Percentiles rank a stretch among this genome's conserved stretches.
Evolutionary conservation across 2,113 vertebrate species (phyloP).

Genomic region (Anarrhichthys ocellatus): DNA sequence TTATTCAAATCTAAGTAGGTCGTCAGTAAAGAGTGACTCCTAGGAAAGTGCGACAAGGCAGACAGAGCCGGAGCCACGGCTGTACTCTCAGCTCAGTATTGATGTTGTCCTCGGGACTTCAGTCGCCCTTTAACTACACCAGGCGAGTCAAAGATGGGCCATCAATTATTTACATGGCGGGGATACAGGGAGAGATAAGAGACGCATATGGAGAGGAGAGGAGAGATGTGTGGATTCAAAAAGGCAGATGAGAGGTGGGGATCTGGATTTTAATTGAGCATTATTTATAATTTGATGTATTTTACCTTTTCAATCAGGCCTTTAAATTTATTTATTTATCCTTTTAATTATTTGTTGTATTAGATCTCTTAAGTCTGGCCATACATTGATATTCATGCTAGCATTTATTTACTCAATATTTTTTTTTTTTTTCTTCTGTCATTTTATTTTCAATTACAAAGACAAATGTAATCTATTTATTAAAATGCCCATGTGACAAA

Average conservation of each 20-base stretch:
- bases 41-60: conserved; percentile 38
- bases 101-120: conserved; percentile 75
- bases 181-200: conserved; percentile 59
- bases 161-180: conserved; percentile 78
- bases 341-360: no score
- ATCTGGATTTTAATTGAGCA: neutral
- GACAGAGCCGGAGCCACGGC: conserved; percentile 42
- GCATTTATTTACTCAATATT: no score
- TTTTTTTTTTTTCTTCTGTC: no score
- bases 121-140: conserved; percentile 73
- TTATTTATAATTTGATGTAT: neutral
- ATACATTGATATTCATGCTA: no score
- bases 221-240: conserved; percentile 18
- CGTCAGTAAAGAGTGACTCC: conserved; percentile 56
- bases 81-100: conserved; percentile 61
- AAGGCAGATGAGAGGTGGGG: conserved; percentile 9
- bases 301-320: neutral
- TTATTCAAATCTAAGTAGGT: conserved; percentile 60
- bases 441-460: no score
- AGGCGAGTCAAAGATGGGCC: conserved; percentile 66
- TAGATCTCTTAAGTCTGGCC: neutral
- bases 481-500: neutral
- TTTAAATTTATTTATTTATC: no score
- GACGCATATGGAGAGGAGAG: conserved; percentile 26
- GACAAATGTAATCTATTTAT: no score